A percentile compares a stretch with the other conserved stretches of the same genome.
phyloP scores from a whole-genome alignment of 2,888 invertebrate species.

The Theretra japonica region DNA sequence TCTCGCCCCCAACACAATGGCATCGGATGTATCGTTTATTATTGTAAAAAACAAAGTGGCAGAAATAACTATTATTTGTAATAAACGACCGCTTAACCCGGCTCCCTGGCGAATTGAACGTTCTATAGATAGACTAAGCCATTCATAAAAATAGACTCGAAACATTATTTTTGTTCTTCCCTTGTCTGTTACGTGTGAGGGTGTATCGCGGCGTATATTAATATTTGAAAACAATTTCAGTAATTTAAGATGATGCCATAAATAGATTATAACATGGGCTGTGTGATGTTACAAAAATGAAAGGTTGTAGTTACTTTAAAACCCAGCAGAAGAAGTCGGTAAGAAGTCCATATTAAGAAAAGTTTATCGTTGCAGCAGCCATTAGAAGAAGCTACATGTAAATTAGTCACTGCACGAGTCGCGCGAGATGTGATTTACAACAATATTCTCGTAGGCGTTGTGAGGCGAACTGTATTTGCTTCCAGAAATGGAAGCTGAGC shows the following conservation, averaged over 20 bases:
- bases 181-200: background rate
- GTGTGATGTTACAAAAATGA: background rate
- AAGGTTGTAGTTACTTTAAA: background rate
- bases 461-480: conserved; percentile 59
- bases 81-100: conserved; percentile 46
- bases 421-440: conserved; percentile 68
- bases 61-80: conserved; percentile 2
- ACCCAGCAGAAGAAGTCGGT: background rate
- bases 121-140: conserved; percentile 52
- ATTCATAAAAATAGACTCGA: conserved; percentile 39
- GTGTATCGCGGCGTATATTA: background rate
- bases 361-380: conserved; percentile 12
- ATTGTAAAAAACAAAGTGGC: conserved; percentile 28
- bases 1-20: conserved; percentile 43
- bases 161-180: conserved; percentile 30
- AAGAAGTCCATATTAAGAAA: background rate
- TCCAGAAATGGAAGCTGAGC: conserved; percentile 67
- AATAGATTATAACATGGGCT: background rate
- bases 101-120: conserved; percentile 41
- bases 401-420: conserved; percentile 63
- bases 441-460: conserved; percentile 68
- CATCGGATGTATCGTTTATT: conserved; percentile 40
- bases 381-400: conserved; percentile 35
- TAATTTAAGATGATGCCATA: background rate
- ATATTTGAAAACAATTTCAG: background rate